These are phyloP conservation scores for Bryconaethiops microstoma DNA, from an alignment of 2,797 vertebrate species.

Conservation along the genomic window DNA sequence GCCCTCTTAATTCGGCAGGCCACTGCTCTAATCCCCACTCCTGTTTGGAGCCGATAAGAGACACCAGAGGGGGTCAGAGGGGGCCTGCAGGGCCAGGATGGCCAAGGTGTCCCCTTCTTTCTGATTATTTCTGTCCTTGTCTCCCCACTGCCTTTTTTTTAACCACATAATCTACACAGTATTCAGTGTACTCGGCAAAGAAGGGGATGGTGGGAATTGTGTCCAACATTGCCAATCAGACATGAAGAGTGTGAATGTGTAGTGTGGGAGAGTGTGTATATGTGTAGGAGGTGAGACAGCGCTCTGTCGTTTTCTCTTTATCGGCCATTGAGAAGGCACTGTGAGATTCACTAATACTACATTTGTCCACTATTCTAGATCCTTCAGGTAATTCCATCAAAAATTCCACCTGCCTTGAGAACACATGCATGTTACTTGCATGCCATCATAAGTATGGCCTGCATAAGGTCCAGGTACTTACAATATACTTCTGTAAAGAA, in stretches of 20 bases:
- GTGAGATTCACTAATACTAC: conserved; percentile 6
- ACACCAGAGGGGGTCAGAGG: conserved; percentile 45
- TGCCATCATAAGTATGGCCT: not conserved
- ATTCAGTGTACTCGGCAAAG: conserved; percentile 46
- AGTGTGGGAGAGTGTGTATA: conserved; percentile 2
- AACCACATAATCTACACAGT: conserved; percentile 61
- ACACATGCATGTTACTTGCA: not conserved
- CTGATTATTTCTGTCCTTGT: conserved; percentile 56
- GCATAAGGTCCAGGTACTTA: not conserved
- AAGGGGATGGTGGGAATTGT: conserved; percentile 6
- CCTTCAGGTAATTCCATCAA: not conserved
- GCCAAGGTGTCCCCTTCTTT: conserved; percentile 38
- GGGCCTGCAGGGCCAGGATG: conserved; percentile 53
- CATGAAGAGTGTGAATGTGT: conserved; percentile 19
- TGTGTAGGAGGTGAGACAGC: not conserved
- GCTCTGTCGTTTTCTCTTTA: conserved; percentile 19
- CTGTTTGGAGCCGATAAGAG: conserved; percentile 71
- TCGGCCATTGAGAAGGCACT: conserved; percentile 32
- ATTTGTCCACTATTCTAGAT: not conserved
- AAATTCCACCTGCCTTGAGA: not conserved
- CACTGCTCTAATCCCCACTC: conserved; percentile 63
- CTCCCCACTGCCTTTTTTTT: conserved; percentile 55
- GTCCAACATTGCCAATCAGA: conserved; percentile 42
- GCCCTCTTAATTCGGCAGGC: conserved; percentile 35
- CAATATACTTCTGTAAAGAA: not conserved